A percentile compares a stretch with the other conserved stretches of the same genome.
Evolutionary conservation across 37 sponge, comb jelly and placozoan species (phyloP).

Genomic region (Crambe crambe): DNA sequence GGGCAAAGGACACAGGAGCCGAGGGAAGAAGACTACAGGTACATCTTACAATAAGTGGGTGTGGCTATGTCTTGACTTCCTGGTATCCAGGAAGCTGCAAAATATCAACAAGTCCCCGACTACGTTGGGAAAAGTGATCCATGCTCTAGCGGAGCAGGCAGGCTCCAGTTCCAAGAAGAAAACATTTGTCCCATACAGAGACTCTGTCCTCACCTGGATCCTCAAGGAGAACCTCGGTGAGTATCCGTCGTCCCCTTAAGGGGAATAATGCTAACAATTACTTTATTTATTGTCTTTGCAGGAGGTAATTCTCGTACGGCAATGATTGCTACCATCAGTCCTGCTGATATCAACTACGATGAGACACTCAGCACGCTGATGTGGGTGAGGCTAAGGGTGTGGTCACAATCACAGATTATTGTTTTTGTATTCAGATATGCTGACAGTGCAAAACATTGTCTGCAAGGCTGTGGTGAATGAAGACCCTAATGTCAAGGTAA

Average conservation of each 20-base stretch:
- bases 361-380: constrained; percentile 93
- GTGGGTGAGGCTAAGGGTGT: not conserved
- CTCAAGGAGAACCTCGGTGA: constrained; percentile 89
- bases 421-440: constrained; percentile 87
- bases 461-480: constrained; percentile 96
- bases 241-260: too few relatives aligned
- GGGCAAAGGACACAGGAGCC: constrained; percentile 93
- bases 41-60: too few relatives aligned
- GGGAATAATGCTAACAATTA: too few relatives aligned
- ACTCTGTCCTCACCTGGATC: constrained; percentile 95
- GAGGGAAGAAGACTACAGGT: constrained; percentile 89
- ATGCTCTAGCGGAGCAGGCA: constrained; percentile 85
- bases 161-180: constrained; percentile 15
- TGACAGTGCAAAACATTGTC: constrained; percentile 93
- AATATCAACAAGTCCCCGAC: constrained; percentile 98
- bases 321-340: constrained; percentile 96
- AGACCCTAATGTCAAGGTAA: constrained; percentile 98
- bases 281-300: constrained; percentile 5
- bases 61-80: too few relatives aligned
- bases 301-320: constrained; percentile 69
- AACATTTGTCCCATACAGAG: constrained; percentile 86
- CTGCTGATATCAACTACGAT: constrained; percentile 96
- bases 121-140: constrained; percentile 93
- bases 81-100: constrained; percentile 95
- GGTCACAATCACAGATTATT: too few relatives aligned